A percentile compares a stretch with the other conserved stretches of the same genome.
Conservation (phyloP, 2,797 vertebrate genomes). For the Carapus acus region DNA sequence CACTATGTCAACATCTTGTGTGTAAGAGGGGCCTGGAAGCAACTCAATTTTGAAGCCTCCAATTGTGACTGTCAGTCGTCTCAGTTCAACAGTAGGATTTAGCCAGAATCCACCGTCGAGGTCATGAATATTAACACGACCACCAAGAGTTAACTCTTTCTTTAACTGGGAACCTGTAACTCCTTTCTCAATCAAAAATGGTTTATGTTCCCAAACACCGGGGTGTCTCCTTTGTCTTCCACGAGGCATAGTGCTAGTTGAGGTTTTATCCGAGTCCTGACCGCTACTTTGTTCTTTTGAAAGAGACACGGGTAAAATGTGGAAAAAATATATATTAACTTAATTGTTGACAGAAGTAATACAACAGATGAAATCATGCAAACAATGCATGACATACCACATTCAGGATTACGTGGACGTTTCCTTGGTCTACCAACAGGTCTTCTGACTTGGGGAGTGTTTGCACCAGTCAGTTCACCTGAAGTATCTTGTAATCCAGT, state of each 20-base stretch:
- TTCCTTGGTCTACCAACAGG: conserved; percentile 72
- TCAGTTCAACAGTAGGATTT: conserved; percentile 70
- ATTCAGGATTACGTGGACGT: conserved; percentile 66
- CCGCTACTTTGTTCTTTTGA: conserved; percentile 73
- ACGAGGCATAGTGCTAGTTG: conserved; percentile 63
- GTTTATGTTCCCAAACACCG: conserved; percentile 66
- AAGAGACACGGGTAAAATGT: conserved; percentile 21
- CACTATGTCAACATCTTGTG: conserved; percentile 34
- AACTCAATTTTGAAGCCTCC: conserved; percentile 78
- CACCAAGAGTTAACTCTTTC: conserved; percentile 60
- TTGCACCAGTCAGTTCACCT: conserved; percentile 72
- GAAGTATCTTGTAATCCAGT: conserved; percentile 69
- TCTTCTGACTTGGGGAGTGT: conserved; percentile 56
- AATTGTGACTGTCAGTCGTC: conserved; percentile 74
- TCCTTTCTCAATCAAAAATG: conserved; percentile 61
- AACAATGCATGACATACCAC: conserved; percentile 66
- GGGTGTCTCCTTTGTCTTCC: conserved; percentile 69
- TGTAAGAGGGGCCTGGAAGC: conserved; percentile 73
- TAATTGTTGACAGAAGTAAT: neutral
- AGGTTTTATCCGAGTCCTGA: conserved; percentile 64
- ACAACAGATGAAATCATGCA: neutral
- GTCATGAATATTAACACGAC: conserved; percentile 60
- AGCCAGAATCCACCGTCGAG: conserved; percentile 62
- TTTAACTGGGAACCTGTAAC: conserved; percentile 54
- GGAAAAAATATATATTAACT: conserved; percentile 3